Evolutionary conservation across 2,888 invertebrate species (phyloP), one percentile per base, ranked within the genome.

Genomic region (Enchytraeus crypticus): DNA sequence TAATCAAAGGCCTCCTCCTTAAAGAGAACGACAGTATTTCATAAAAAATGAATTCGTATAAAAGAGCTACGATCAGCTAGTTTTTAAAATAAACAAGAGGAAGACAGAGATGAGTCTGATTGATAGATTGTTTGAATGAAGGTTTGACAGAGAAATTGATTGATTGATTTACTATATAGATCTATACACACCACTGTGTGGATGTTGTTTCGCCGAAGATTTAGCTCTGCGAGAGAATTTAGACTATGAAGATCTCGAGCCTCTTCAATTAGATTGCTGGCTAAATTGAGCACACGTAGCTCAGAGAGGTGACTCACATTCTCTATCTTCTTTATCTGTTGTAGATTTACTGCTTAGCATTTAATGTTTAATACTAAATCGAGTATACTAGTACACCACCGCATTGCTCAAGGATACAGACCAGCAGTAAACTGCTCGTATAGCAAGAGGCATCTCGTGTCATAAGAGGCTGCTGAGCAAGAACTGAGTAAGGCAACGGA

Each of bases 201-300:
- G 56, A 93, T 83, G 66, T 87, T 85, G 79, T 95, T 95, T 57
- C 92, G 84, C 72, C 91, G 86, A 45, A 93, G 82, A 81, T 95
- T 95, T 56, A 93, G 81, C 76, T 95, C 93, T 66, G 88, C 86
- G 45, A 95, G 79, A 2, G 88, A 85, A 30, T 83, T 80, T 63
- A 95, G 81, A 0, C 91, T 91, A 66, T 84, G 83, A 61, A 93
- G 84, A 63, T 83, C 83, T 51, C 87, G 87, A 59, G 93, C 85
- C 69, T 83, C 84, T 69, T 86, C 84, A 59, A 95, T 87, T 76
- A 88, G 88, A 81, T 95, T 95, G 29, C 92, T 92, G 53, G 93
- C 92, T 72, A 93, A 83, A 81, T 95, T 95, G 54, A 95, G 83
- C 18, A 93, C 92, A 80, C 92, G 89, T 56, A 95, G 81, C 70